Evolutionary conservation across 1,140 invertebrate species (phyloP).

Genomic region (Chironomus tepperi): DNA sequence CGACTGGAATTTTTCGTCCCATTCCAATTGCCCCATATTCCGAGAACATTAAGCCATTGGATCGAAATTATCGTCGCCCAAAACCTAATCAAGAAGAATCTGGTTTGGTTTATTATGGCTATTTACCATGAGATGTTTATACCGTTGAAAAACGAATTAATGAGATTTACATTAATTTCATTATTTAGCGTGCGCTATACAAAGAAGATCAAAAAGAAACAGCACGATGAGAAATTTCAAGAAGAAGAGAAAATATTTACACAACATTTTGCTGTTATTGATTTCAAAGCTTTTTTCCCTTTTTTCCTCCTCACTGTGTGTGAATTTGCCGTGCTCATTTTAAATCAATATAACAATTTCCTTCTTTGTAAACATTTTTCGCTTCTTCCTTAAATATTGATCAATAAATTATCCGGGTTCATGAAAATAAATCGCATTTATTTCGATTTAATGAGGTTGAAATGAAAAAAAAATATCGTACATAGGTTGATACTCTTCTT

Average conservation of each 20-base stretch:
- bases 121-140: neutral
- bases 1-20: neutral
- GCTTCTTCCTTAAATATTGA: neutral
- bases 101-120: neutral
- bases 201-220: neutral
- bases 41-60: neutral
- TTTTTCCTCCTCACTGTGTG: neutral
- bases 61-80: neutral
- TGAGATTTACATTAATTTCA: neutral
- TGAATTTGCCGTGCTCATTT: neutral
- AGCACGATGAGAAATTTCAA: neutral
- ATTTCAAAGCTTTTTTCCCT: no score
- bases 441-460: conserved; percentile 13
- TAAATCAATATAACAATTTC: neutral
- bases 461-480: neutral
- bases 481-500: neutral
- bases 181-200: neutral
- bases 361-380: neutral
- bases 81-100: neutral
- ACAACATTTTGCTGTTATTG: no score
- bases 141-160: neutral
- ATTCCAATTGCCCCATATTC: neutral
- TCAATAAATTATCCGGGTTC: conserved; percentile 7
- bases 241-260: neutral
- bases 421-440: conserved; percentile 14